Percentiles rank a stretch among this genome's conserved stretches.
Evolutionary conservation across 2,797 vertebrate species (phyloP).

Genomic region (Alca torda): DNA sequence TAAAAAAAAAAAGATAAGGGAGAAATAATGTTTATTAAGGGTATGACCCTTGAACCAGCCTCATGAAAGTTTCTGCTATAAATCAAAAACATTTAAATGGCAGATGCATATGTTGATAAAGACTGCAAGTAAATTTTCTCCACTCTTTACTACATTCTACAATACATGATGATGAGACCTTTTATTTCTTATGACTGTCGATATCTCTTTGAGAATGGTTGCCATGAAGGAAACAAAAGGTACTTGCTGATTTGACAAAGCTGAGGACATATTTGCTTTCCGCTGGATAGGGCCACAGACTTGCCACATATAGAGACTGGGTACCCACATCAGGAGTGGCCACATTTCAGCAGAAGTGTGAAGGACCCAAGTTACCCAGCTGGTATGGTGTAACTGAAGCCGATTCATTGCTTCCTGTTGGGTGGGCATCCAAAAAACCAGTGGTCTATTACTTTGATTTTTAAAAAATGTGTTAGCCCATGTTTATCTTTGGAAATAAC

Average conservation of each 20-base stretch:
- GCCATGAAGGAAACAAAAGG: not conserved
- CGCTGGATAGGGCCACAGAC: not conserved
- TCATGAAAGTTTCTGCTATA: not conserved
- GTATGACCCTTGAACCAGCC: not conserved
- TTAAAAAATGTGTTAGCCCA: not conserved
- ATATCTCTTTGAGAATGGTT: not conserved
- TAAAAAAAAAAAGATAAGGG: not conserved
- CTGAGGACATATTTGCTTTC: not conserved
- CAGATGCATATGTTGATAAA: not conserved
- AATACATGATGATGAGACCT: not conserved
- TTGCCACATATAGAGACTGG: accelerated
- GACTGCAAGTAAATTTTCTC: not conserved
- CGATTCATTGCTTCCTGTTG: not conserved
- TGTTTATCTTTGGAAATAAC: not conserved
- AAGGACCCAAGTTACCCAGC: not conserved
- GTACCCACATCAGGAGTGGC: accelerated
- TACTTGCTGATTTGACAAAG: not conserved
- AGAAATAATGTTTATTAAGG: not conserved
- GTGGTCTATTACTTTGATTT: not conserved
- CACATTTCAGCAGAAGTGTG: not conserved
- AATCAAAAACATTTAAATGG: not conserved
- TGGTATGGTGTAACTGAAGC: not conserved
- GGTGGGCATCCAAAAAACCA: not conserved
- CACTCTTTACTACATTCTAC: not conserved
- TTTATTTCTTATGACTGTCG: not conserved